Evolutionary conservation across 2,113 vertebrate species (phyloP).

Genomic region (Mesitornis unicolor): DNA sequence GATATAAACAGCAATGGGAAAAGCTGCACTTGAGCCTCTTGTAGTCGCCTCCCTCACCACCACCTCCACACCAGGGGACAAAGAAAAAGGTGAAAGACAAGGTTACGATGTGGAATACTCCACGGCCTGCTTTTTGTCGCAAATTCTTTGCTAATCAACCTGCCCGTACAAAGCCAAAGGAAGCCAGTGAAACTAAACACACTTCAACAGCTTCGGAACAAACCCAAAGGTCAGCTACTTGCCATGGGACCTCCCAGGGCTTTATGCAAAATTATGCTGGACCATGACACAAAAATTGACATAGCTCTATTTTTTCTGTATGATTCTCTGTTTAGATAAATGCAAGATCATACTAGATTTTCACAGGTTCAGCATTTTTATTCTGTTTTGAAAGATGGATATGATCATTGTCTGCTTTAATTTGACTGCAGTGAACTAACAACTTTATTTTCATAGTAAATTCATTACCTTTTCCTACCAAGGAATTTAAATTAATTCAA

Average conservation of each 20-base stretch:
- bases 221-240: neutral
- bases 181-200: neutral
- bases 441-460: neutral
- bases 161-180: neutral
- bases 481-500: neutral
- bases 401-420: neutral
- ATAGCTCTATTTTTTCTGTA: neutral
- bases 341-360: neutral
- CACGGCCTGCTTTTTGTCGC: neutral
- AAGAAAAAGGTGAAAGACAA: neutral
- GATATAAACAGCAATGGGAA: constrained; percentile 11
- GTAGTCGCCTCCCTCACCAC: neutral
- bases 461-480: neutral
- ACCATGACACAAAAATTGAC: neutral
- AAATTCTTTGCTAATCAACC: neutral
- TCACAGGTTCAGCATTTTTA: neutral
- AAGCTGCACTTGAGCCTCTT: neutral
- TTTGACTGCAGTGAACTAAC: neutral
- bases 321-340: neutral
- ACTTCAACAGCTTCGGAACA: neutral
- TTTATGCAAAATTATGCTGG: neutral
- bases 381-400: neutral
- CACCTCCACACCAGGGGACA: neutral
- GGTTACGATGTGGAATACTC: neutral
- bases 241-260: neutral